Evolutionary conservation across 2,113 vertebrate genomes (phyloP), one percentile per base, ranked within the genome.

Genomic region (Cromileptes altivelis): DNA sequence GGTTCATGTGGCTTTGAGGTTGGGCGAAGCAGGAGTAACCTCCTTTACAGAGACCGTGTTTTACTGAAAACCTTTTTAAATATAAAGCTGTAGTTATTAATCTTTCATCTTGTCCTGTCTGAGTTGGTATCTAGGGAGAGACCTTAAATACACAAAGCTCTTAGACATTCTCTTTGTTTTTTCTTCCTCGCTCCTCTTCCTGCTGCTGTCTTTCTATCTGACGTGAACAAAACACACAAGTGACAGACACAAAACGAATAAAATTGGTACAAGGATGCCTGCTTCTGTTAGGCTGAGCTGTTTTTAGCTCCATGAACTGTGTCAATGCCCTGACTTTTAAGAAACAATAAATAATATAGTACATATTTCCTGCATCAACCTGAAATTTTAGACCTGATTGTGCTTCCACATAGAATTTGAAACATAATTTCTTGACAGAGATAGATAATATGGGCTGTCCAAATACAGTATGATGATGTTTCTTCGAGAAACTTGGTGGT

Each of bases 101-200:
- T 95, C 87, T 96, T 95, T 95, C 33, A 95, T 95, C 83, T 85
- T 81, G 85, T 92, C 82, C 89, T 90, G 92, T 94, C 94, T 94
- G 93, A 88, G 76, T 62, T 69, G 79, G 88, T 92, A 89, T 94
- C 93, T 72, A 79, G 95, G 92, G 91, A 92, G 75, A 86, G 68
- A 85, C 89, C 87, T 92, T 93, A 93, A 94, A 93, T 92, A 93
- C 85, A 94, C 91, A 91, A 84, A 87, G 90, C 92, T 93, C 85
- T 91, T 78, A 87, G 81, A 94, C 87, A 87, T 85, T 90, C 89
- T 94, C 89, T 94, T 87, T 90, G 83, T 86, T 88, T 91, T 85
- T 80, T 80, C 33, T 23, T 55, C 81, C 68, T 63, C 23, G 13
- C 72, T 73, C 82, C 37, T 67, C 83, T 70, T 85, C 57, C 60